Conservation (phyloP, 2,888 invertebrate species). For the Pristionchus maxplancki region DNA sequence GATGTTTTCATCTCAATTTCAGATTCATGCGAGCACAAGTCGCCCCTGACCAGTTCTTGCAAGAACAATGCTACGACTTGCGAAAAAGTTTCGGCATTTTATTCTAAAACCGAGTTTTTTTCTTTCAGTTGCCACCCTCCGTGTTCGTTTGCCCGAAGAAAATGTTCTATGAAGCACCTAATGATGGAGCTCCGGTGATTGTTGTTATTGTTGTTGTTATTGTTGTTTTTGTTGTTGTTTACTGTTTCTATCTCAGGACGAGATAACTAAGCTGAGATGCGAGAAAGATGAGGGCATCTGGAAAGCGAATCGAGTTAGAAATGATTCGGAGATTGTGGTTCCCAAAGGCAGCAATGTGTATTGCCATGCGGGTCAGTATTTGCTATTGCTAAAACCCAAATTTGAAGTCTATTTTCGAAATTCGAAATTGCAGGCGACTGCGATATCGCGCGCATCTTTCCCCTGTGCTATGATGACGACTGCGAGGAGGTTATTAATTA, state of each 20-base stretch:
- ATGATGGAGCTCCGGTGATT: not conserved
- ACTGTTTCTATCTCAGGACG: not conserved
- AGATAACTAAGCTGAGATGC: not conserved
- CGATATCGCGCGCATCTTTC: not conserved
- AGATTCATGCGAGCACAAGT: not conserved
- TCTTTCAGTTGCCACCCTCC: not conserved
- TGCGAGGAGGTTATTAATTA: not conserved
- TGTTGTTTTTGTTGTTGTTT: too few relatives aligned
- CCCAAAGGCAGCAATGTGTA: not conserved
- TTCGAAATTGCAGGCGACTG: too few relatives aligned
- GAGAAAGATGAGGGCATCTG: not conserved
- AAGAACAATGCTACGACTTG: not conserved
- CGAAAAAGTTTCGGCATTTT: not conserved
- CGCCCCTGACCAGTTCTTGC: not conserved
- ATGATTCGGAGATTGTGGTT: not conserved
- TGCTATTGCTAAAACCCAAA: too few relatives aligned
- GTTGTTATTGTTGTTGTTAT: too few relatives aligned
- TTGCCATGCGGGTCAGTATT: not conserved
- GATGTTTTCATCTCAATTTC: not conserved
- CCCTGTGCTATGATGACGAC: not conserved
- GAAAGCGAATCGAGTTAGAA: not conserved
- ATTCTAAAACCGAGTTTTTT: not conserved
- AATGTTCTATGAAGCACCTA: not conserved
- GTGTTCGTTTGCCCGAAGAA: not conserved
- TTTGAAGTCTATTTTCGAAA: too few relatives aligned